Conservation (phyloP, 2,113 vertebrate species). For the Dendropsophus ebraccatus region DNA sequence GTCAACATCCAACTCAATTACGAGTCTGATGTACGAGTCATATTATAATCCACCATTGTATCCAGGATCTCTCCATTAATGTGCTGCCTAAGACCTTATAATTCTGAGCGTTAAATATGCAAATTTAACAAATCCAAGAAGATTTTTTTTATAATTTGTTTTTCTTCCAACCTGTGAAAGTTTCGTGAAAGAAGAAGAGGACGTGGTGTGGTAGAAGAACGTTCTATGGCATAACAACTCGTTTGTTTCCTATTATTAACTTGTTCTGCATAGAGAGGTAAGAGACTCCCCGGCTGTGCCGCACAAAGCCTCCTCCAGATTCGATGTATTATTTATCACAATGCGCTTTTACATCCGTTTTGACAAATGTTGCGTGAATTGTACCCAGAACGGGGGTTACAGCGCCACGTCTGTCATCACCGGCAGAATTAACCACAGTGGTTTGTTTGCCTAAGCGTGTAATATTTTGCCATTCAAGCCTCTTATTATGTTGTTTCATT, state of each 20-base stretch:
- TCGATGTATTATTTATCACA: conserved; percentile 26
- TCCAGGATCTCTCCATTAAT: not conserved
- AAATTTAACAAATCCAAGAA: not conserved
- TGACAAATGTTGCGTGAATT: conserved; percentile 13
- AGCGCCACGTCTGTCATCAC: not conserved
- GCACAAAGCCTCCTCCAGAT: not conserved
- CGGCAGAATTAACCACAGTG: not conserved
- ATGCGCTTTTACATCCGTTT: not conserved
- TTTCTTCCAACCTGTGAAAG: not conserved
- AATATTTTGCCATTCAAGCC: not conserved
- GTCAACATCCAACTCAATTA: too few species aligned
- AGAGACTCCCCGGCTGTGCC: not conserved
- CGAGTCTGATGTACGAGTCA: too few species aligned
- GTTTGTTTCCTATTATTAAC: conserved; percentile 22
- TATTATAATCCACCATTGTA: too few species aligned
- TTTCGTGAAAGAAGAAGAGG: not conserved
- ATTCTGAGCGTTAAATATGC: not conserved
- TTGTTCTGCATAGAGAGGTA: not conserved
- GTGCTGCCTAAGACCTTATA: not conserved
- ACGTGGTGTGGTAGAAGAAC: not conserved
- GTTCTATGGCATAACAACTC: not conserved
- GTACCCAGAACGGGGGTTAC: not conserved
- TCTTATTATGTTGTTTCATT: not conserved
- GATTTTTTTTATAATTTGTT: not conserved
- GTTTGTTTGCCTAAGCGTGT: not conserved